Conservation (phyloP, 2,888 invertebrate species). For the Lasioglossum figueresi region DNA sequence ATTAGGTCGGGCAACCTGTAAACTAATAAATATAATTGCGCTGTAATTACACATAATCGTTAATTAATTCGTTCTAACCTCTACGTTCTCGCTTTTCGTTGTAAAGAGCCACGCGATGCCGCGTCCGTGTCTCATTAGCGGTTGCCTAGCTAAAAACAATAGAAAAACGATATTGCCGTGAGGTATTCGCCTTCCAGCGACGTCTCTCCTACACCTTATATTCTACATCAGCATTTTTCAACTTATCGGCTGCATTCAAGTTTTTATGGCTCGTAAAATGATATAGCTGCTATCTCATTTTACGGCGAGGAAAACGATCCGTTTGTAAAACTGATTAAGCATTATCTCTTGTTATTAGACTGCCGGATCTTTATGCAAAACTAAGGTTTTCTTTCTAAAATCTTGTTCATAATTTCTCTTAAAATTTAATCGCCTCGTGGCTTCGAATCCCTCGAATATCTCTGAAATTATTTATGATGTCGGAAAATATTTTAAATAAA, state of each 20-base stretch:
- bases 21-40: background rate
- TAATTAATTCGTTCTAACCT: background rate
- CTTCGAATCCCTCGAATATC: too few relatives aligned
- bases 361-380: background rate
- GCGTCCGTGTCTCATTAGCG: background rate
- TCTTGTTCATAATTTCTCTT: too few relatives aligned
- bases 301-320: background rate
- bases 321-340: background rate
- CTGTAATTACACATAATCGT: background rate
- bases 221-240: background rate
- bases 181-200: background rate
- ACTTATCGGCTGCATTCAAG: background rate
- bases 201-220: background rate
- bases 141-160: background rate
- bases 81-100: background rate
- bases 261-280: background rate
- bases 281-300: background rate
- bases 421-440: too few relatives aligned
- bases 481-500: too few relatives aligned
- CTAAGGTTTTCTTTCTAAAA: too few relatives aligned
- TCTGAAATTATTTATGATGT: too few relatives aligned
- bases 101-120: background rate
- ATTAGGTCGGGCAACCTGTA: background rate
- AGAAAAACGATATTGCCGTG: background rate
- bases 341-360: too few relatives aligned